phyloP scores from a whole-genome alignment of 2,888 invertebrate genomes.

The Miltochrista miniata region DNA sequence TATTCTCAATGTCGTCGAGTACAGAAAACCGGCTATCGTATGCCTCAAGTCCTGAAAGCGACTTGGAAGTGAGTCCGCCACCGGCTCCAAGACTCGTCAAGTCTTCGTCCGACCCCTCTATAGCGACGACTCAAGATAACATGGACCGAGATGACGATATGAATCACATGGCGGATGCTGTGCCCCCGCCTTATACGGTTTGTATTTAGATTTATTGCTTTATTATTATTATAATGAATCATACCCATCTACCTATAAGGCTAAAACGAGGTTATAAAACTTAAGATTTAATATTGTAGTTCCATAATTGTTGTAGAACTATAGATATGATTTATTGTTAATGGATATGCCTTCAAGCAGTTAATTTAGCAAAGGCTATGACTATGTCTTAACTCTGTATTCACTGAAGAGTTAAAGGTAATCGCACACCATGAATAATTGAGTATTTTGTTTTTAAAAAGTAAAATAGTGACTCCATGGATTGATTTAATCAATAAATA shows the following conservation, averaged over 20 bases:
- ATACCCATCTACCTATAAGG: not conserved
- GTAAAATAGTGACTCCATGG: no score
- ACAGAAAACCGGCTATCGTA: constrained; percentile 93
- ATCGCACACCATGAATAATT: no score
- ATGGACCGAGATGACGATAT: constrained; percentile 85
- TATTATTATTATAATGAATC: constrained; percentile 10
- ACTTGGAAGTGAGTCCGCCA: constrained; percentile 90
- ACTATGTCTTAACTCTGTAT: no score
- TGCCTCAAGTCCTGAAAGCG: constrained; percentile 98
- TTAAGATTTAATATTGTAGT: not conserved
- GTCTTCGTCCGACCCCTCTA: constrained; percentile 97
- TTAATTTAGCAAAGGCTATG: no score
- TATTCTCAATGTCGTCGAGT: constrained; percentile 97
- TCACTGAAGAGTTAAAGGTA: no score
- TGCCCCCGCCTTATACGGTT: constrained; percentile 95
- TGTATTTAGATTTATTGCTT: constrained; percentile 58
- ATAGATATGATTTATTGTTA: no score
- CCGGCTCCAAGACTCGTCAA: constrained; percentile 91
- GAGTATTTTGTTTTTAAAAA: no score
- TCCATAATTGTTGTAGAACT: not conserved
- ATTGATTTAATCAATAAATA: no score
- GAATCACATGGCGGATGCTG: constrained; percentile 84
- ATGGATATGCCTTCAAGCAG: no score
- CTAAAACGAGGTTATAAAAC: not conserved
- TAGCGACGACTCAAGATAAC: constrained; percentile 96